A percentile compares a stretch with the other conserved stretches of the same genome.
These are phyloP conservation scores for Steromphala cineraria DNA, from an alignment of 2,888 invertebrate species.

Conservation along the genomic window DNA sequence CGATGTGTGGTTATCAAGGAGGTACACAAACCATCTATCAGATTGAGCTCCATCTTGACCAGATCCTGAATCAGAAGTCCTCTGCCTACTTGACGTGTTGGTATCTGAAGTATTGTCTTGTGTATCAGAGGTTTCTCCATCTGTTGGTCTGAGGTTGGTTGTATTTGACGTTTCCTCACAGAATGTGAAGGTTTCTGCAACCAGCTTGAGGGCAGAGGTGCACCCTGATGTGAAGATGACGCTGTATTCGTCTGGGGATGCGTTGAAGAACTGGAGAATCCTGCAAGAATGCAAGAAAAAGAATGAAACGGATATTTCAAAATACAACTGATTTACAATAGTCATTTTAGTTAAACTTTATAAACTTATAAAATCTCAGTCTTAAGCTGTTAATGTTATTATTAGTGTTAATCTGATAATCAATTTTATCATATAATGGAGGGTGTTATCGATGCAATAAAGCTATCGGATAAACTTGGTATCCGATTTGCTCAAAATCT, in stretches of 20 bases:
- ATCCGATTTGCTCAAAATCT: no score
- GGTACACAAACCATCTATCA: constrained; percentile 84
- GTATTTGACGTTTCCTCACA: background rate
- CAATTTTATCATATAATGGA: no score
- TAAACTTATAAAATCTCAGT: no score
- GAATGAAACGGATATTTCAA: background rate
- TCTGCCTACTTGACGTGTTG: background rate
- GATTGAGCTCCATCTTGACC: background rate
- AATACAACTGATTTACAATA: no score
- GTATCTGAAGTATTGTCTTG: background rate
- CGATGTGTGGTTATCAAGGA: constrained; percentile 95
- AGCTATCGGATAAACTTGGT: no score
- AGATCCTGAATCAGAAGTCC: background rate
- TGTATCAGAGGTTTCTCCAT: background rate
- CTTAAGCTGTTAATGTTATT: no score
- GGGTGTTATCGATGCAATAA: no score
- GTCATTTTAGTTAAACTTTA: no score
- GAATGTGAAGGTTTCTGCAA: constrained; percentile 85
- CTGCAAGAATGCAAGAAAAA: no score
- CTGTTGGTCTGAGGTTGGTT: no score
- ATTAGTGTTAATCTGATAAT: no score
- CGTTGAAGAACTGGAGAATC: constrained; percentile 89
- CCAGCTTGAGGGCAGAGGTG: constrained; percentile 88
- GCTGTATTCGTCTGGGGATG: constrained; percentile 86
- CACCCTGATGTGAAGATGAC: constrained; percentile 96